Evolutionary conservation across 2,113 vertebrate genomes (phyloP), one percentile per base, ranked within the genome.

Genomic region (Coturnix japonica): DNA sequence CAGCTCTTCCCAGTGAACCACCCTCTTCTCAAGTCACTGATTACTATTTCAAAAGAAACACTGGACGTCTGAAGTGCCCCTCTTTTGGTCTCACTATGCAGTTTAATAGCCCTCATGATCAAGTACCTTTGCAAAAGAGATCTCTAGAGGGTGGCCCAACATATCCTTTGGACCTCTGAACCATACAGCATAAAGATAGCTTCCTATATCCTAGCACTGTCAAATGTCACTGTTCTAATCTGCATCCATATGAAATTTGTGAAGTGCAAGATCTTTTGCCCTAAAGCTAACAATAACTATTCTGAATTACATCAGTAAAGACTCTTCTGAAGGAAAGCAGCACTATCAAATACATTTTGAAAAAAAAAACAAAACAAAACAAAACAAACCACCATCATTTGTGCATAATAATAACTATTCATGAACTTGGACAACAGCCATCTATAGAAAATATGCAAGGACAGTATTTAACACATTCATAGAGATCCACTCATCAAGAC

Each of bases 41-140:
- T 77, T 89, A 82, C 47, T 67, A 35, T 91, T 93, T 96, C 87
- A 94, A 93, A 96, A 85, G 84, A 94, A 96, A 85, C 76, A 64
- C 67, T 59, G 76, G 39, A 61, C 60, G 79, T 85, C 87, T 95
- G 85, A 81, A 95, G 91, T 91, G 44, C 11, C 39, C 53, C 41
- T 85, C 80, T 91, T 77, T 51, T 39, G 41, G 65, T 67, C 41
- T 26, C 0, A 1, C 65, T 76, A 85, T 28, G 9, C 79, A 44
- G 37, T 18, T 70, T 39, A 85, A 85, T 13, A 75, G 64, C 69
- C 28, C 92, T 86, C 43, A 61, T 17, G n/a, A 63, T 54, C 67
- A 87, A 78, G 91, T 78, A 90, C 51, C 81, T 91, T 87, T 87
- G 75, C 90, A 93, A 72, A 91, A 82, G 74, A 79, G 63, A 76